Percentiles rank a stretch among this genome's conserved stretches.
Evolutionary conservation across 2,113 vertebrate species (phyloP).

Genomic region (Ctenodactylus gundi): DNA sequence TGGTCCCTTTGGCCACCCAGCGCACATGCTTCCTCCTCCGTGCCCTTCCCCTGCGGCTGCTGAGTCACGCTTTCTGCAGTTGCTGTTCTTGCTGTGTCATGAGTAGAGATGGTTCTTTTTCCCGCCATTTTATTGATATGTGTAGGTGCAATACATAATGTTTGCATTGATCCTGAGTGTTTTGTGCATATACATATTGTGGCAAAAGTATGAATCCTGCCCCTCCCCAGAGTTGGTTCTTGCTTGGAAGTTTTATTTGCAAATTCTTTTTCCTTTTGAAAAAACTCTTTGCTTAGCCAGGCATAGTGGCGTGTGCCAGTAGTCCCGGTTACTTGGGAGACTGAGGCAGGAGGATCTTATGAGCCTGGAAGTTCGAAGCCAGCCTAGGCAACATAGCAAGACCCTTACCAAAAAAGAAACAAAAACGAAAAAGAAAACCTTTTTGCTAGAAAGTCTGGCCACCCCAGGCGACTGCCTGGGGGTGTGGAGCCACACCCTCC

Average conservation of each 20-base stretch:
- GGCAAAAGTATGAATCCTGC: too few relatives aligned
- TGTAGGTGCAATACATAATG: too few relatives aligned
- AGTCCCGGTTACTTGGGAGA: background rate
- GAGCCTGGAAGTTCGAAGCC: background rate
- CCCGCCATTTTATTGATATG: too few relatives aligned
- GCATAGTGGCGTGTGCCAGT: background rate
- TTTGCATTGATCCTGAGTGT: too few relatives aligned
- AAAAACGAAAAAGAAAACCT: background rate
- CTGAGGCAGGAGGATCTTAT: background rate
- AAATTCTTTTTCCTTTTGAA: background rate
- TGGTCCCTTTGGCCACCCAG: rapidly evolving
- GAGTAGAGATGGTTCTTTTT: too few relatives aligned
- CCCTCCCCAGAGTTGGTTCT: too few relatives aligned
- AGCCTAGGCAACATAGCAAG: background rate
- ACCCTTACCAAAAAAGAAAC: background rate
- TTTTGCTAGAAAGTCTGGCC: background rate
- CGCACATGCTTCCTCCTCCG: rapidly evolving
- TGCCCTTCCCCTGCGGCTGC: too few relatives aligned
- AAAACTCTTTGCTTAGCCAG: background rate
- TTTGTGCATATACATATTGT: too few relatives aligned
- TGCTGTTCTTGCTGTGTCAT: too few relatives aligned
- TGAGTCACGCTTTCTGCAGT: background rate
- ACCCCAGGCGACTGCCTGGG: background rate
- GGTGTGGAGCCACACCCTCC: too few relatives aligned
- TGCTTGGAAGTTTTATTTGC: background rate